Evolutionary conservation across 23 tunicate genomes (phyloP), one percentile per base, ranked within the genome.

Genomic region (Phallusia fumigata): DNA sequence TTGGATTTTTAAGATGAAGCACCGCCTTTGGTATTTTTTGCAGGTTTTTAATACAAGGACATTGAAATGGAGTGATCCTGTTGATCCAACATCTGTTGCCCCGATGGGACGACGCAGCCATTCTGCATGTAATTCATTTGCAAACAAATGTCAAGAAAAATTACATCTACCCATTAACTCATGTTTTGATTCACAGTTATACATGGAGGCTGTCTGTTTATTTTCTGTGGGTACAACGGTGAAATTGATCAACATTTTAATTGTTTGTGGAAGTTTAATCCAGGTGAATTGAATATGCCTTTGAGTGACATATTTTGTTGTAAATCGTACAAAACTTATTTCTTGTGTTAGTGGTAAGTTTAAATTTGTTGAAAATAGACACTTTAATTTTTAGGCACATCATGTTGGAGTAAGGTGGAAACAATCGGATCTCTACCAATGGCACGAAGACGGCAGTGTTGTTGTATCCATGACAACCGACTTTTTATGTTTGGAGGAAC

Each of bases 61-160:
- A 19, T 8, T 10, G 16, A 10, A 16, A 0, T 88, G 92, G 92
- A 81, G 73, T 33, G 12, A 78, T 12, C 83, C 92, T 58, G 92
- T 83, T 15, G 11, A 79, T 36, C 53, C 80, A 35, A 34, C 53
- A n/a, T 34, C 49, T 19, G 0, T 40, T 28, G 11, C 28, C 0
- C 92, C 92, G 6, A 16, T 33, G 49, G 92, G 92, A 21, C 65
- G 92, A 83, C 65, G 92, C 65, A 88, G 92, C 50, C 92, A 88
- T 74, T 81, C 92, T 31, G 92, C 92, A 21, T 49, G 78, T 74
- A 35, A 74, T 24, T 74, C 35, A 28, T 19, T 19, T 21, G 19
- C 30, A 74, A 21, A 74, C 3, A 74, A 3, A 3, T 74, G 33
- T 1, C 35, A 74, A 33, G 31, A 74, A 21, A 35, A 31, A 3